Conservation (phyloP, 2,113 vertebrate genomes). For the Thymallus thymallus region DNA sequence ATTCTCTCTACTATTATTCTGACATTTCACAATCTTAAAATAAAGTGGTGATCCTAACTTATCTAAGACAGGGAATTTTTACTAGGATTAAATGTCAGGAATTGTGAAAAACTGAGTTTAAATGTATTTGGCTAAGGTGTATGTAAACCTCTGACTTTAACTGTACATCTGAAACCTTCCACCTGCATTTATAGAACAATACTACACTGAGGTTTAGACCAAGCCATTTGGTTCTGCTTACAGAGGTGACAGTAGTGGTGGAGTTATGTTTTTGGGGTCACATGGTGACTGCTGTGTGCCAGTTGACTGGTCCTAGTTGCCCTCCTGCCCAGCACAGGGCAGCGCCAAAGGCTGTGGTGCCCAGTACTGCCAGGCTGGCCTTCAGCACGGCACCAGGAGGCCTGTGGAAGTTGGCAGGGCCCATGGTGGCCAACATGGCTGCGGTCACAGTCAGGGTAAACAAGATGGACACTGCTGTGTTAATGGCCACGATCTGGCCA, state of each 20-base stretch:
- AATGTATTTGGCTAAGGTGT: too few relatives aligned
- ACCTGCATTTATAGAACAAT: background rate
- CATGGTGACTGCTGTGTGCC: conserved; percentile 52
- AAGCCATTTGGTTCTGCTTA: background rate
- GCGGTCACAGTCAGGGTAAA: conserved; percentile 91
- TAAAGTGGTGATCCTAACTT: too few relatives aligned
- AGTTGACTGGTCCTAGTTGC: conserved; percentile 54
- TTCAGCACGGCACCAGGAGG: conserved; percentile 86
- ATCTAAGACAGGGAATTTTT: too few relatives aligned
- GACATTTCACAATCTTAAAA: too few relatives aligned
- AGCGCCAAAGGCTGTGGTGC: conserved; percentile 66
- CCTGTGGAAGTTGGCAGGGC: conserved; percentile 81
- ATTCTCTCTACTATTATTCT: too few relatives aligned
- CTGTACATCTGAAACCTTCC: background rate
- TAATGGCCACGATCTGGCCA: conserved; percentile 95
- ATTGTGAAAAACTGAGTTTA: too few relatives aligned
- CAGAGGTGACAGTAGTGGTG: background rate
- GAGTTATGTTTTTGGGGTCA: conserved; percentile 22
- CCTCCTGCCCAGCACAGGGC: conserved; percentile 76
- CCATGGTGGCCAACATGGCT: conserved; percentile 85
- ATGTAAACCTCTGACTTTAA: too few relatives aligned
- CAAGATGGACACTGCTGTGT: conserved; percentile 88
- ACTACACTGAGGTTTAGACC: background rate
- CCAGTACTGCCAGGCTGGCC: conserved; percentile 77
- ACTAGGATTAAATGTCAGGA: too few relatives aligned